phyloP scores from a whole-genome alignment of 2,113 vertebrate species.

The Rutilus rutilus region DNA sequence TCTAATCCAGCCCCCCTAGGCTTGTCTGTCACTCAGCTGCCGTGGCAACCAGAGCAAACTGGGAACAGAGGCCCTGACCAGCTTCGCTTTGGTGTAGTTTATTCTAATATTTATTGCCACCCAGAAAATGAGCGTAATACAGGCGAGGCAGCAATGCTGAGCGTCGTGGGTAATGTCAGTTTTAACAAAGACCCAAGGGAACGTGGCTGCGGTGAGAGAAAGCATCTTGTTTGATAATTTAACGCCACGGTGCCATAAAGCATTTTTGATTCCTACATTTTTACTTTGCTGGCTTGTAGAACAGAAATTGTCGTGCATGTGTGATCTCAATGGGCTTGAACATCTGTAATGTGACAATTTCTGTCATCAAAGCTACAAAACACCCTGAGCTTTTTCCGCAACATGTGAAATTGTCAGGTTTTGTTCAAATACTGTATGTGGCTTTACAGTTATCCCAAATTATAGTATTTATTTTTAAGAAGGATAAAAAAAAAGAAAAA shows the following conservation, averaged over 20 bases:
- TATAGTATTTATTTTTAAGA: not conserved
- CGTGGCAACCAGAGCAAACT: slow-evolving; percentile 80
- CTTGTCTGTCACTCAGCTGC: slow-evolving; percentile 85
- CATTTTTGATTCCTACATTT: slow-evolving; percentile 47
- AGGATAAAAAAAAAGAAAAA: not conserved
- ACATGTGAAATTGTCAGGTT: not conserved
- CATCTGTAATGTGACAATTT: slow-evolving; percentile 14
- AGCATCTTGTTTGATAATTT: slow-evolving; percentile 55
- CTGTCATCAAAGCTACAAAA: not conserved
- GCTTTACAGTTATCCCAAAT: too few species aligned
- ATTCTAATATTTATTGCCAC: slow-evolving; percentile 86
- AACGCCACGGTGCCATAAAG: slow-evolving; percentile 20
- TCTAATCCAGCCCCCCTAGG: slow-evolving; percentile 62
- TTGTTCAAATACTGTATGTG: not conserved
- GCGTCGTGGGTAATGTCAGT: slow-evolving; percentile 66
- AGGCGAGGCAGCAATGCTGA: slow-evolving; percentile 71
- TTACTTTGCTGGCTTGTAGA: slow-evolving; percentile 20
- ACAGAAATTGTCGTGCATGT: slow-evolving; percentile 6
- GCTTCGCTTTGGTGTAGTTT: slow-evolving; percentile 82
- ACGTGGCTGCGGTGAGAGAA: slow-evolving; percentile 64
- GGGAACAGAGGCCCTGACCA: slow-evolving; percentile 80
- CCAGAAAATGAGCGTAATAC: slow-evolving; percentile 83
- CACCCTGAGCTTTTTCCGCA: not conserved
- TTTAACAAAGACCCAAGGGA: slow-evolving; percentile 70
- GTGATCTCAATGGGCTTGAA: slow-evolving; percentile 8